Conservation (phyloP, 2,888 invertebrate species). For the Beris chalybata region DNA sequence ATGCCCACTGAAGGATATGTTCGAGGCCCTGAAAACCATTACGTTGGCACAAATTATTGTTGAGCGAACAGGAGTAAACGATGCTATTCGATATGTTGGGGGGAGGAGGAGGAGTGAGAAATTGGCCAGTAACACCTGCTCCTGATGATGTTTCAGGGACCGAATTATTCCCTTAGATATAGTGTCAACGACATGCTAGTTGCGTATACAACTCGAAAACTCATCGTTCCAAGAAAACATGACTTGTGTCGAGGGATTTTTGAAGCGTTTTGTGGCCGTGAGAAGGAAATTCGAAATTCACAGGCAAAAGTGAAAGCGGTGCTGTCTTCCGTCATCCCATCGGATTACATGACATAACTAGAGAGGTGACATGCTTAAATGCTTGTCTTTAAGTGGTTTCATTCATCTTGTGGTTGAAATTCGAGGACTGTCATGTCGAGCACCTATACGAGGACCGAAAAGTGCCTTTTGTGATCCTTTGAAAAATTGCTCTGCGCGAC, state of each 20-base stretch:
- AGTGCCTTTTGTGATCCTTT: too few relatives aligned
- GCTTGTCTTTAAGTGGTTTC: slow-evolving; percentile 8
- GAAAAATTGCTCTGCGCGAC: too few relatives aligned
- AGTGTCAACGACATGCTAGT: slow-evolving; percentile 3
- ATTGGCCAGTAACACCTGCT: slow-evolving; percentile 1
- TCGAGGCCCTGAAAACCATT: neutral
- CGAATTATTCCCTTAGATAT: neutral
- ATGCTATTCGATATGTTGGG: neutral
- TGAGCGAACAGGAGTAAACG: neutral
- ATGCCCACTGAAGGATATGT: too few relatives aligned
- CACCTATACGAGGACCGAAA: too few relatives aligned
- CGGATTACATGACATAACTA: neutral
- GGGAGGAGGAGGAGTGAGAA: neutral
- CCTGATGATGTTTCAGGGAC: neutral
- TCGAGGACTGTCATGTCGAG: too few relatives aligned
- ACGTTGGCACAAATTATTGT: slow-evolving; percentile 2
- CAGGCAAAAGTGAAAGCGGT: neutral
- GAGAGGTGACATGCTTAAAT: slow-evolving; percentile 11
- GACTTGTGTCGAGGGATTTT: slow-evolving; percentile 1
- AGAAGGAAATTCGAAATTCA: neutral
- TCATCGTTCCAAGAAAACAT: neutral
- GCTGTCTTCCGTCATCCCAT: neutral
- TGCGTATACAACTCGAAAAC: neutral
- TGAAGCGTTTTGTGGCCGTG: neutral
- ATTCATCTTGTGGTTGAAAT: too few relatives aligned